Conservation (phyloP, 1,140 invertebrate genomes). For the Drosophila triauraria region DNA sequence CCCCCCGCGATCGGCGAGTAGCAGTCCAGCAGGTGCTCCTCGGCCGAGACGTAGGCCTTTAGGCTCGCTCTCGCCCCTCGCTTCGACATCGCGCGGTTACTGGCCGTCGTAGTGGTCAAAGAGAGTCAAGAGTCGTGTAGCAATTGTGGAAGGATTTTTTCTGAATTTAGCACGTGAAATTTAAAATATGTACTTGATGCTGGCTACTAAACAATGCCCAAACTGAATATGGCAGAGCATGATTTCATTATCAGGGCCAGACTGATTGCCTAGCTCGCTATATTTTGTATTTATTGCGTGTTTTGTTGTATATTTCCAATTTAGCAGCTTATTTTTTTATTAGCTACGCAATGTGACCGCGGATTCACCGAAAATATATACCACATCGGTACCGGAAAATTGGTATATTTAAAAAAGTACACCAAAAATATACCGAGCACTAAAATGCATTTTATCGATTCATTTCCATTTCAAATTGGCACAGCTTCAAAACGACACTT, state of each 20-base stretch:
- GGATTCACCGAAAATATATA: neutral
- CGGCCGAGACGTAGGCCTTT: slow-evolving; percentile 45
- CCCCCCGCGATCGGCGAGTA: slow-evolving; percentile 50
- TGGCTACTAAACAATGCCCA: slow-evolving; percentile 46
- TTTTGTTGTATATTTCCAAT: slow-evolving; percentile 40
- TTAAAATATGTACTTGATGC: slow-evolving; percentile 56
- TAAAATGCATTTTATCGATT: too few relatives aligned
- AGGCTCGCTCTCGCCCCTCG: slow-evolving; percentile 17
- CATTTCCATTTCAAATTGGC: too few relatives aligned
- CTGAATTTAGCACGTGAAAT: slow-evolving; percentile 76
- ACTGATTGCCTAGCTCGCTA: slow-evolving; percentile 11
- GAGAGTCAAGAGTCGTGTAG: slow-evolving; percentile 4
- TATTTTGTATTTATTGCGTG: slow-evolving; percentile 14
- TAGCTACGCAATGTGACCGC: slow-evolving; percentile 16
- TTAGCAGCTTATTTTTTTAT: slow-evolving; percentile 38
- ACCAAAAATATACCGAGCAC: neutral
- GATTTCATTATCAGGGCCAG: slow-evolving; percentile 40
- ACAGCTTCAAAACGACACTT: too few relatives aligned
- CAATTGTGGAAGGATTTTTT: slow-evolving; percentile 37
- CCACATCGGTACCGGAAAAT: neutral
- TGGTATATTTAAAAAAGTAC: neutral
- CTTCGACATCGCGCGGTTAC: slow-evolving; percentile 47
- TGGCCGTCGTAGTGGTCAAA: slow-evolving; percentile 10
- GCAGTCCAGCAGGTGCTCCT: slow-evolving; percentile 61
- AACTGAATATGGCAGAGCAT: slow-evolving; percentile 27